These are phyloP conservation scores for Tachysurus vachellii DNA, from an alignment of 2,113 vertebrate species.

Conservation along the genomic window DNA sequence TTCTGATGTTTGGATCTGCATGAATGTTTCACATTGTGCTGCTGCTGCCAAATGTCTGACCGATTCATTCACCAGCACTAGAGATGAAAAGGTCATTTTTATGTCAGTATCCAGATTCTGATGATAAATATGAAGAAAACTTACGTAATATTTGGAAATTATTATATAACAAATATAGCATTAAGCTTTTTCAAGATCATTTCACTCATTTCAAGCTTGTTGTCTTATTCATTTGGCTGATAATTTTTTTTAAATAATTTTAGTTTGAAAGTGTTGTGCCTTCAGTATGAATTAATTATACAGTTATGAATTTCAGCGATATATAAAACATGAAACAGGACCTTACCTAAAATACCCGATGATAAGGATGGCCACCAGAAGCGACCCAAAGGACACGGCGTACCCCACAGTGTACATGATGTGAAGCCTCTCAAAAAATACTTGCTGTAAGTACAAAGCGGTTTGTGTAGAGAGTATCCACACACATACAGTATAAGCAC, in stretches of 20 bases:
- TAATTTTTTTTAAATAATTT: too few species aligned
- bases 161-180: neutral
- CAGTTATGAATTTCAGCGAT: too few species aligned
- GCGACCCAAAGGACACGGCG: constrained; percentile 82
- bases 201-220: neutral
- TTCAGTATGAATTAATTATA: neutral
- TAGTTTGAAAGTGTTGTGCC: too few species aligned
- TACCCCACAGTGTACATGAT: constrained; percentile 88
- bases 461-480: neutral
- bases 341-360: constrained; percentile 86
- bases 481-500: neutral
- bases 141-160: too few species aligned
- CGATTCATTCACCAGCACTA: neutral
- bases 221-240: neutral
- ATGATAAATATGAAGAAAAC: too few species aligned
- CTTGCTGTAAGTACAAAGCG: constrained; percentile 66
- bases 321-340: neutral
- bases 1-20: too few species aligned
- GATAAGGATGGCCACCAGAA: constrained; percentile 82
- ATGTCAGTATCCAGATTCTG: neutral
- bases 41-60: too few species aligned
- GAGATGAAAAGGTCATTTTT: neutral
- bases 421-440: constrained; percentile 85
- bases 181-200: neutral
- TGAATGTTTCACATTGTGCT: too few species aligned